These are phyloP conservation scores for Rhingia rostrata DNA, from an alignment of 2,888 invertebrate species.

Conservation along the genomic window DNA sequence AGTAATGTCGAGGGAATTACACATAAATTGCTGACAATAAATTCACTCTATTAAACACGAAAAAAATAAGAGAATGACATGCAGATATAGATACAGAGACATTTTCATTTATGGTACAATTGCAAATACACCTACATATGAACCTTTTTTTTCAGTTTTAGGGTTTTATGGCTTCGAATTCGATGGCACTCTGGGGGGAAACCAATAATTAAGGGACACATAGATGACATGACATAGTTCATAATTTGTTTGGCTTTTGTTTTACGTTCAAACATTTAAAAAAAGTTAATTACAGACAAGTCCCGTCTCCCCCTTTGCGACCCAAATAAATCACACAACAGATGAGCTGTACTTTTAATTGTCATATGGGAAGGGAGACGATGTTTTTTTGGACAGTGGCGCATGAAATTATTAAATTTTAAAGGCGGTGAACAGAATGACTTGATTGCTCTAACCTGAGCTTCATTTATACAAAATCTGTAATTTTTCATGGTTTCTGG, in stretches of 20 bases:
- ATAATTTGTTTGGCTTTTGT: neutral
- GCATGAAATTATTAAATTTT: no score
- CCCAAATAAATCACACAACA: neutral
- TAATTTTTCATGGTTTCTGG: no score
- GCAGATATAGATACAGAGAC: no score
- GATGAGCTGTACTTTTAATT: neutral
- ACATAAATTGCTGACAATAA: conserved; percentile 22
- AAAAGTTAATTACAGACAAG: neutral
- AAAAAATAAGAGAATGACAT: neutral
- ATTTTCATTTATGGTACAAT: no score
- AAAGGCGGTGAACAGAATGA: no score
- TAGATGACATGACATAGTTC: neutral
- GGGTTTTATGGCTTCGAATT: neutral
- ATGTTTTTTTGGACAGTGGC: no score
- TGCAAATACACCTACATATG: no score
- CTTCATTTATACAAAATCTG: no score
- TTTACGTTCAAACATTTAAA: conserved; percentile 3
- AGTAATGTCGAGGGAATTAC: conserved; percentile 4
- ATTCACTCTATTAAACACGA: neutral
- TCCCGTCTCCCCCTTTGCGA: neutral
- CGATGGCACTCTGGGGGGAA: neutral
- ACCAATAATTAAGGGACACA: conserved; percentile 5
- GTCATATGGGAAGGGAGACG: neutral
- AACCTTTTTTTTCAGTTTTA: neutral
- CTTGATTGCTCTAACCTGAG: no score